phyloP scores from a whole-genome alignment of 2,113 vertebrate genomes.

The Microtus richardsoni region DNA sequence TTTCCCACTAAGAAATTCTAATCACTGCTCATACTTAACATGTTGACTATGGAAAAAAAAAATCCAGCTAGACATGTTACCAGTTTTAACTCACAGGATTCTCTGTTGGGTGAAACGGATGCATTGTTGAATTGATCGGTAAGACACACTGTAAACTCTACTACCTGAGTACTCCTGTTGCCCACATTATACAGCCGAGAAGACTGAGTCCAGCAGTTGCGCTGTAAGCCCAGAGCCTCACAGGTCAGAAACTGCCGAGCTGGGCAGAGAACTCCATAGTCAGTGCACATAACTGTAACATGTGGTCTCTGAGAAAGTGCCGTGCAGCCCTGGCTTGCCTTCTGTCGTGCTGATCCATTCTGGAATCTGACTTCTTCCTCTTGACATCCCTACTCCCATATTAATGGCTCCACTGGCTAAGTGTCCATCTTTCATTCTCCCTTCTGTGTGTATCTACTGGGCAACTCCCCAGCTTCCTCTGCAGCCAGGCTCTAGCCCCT shows the following conservation, averaged over 20 bases:
- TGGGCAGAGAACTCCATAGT: neutral
- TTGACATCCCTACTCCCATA: no score
- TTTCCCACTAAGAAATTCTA: neutral
- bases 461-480: no score
- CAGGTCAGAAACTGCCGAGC: neutral
- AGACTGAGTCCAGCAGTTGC: neutral
- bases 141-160: neutral
- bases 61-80: neutral
- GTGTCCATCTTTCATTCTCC: no score
- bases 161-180: neutral
- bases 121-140: neutral
- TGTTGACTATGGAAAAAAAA: neutral
- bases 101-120: neutral
- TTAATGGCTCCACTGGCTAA: no score
- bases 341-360: neutral
- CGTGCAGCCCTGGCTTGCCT: neutral
- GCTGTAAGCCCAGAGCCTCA: neutral
- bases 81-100: neutral
- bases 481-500: no score
- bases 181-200: neutral
- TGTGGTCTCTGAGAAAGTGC: neutral
- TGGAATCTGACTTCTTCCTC: neutral
- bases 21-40: neutral
- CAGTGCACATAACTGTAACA: neutral
- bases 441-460: no score